Evolutionary conservation across 2,888 invertebrate genomes (phyloP).

Genomic region (Timandra comae): DNA sequence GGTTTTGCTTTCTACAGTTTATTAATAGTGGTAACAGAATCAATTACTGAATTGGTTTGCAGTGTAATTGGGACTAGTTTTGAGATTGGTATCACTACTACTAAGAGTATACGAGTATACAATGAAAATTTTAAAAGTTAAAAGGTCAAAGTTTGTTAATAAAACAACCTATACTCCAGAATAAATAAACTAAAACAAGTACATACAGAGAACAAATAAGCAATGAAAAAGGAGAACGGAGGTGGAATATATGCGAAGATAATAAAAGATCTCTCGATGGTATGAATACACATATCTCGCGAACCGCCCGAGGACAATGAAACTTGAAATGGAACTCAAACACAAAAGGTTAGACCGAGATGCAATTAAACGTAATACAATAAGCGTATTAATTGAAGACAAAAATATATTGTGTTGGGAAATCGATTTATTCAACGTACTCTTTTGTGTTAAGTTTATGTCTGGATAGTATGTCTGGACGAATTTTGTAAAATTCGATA

Average conservation of each 20-base stretch:
- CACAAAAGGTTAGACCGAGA: slow-evolving; percentile 18
- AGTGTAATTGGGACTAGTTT: too few species aligned
- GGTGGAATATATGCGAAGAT: background rate
- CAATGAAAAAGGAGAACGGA: background rate
- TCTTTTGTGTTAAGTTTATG: too few species aligned
- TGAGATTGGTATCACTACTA: too few species aligned
- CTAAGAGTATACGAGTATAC: too few species aligned
- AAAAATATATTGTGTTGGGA: slow-evolving; percentile 11
- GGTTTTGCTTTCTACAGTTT: background rate
- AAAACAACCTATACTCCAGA: too few species aligned
- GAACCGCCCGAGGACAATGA: slow-evolving; percentile 30
- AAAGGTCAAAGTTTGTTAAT: too few species aligned
- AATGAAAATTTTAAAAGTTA: too few species aligned
- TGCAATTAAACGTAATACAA: slow-evolving; percentile 17
- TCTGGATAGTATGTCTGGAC: too few species aligned
- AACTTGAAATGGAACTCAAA: slow-evolving; percentile 14
- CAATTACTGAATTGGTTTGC: too few species aligned
- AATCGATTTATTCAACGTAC: slow-evolving; percentile 6
- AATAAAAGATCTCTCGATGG: background rate
- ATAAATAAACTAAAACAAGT: too few species aligned
- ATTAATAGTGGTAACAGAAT: too few species aligned
- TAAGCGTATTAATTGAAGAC: slow-evolving; percentile 17
- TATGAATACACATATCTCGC: slow-evolving; percentile 4
- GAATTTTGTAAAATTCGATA: too few species aligned
- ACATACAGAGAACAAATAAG: background rate